phyloP scores from a whole-genome alignment of 2,797 vertebrate genomes.

The Cyclopterus lumpus region DNA sequence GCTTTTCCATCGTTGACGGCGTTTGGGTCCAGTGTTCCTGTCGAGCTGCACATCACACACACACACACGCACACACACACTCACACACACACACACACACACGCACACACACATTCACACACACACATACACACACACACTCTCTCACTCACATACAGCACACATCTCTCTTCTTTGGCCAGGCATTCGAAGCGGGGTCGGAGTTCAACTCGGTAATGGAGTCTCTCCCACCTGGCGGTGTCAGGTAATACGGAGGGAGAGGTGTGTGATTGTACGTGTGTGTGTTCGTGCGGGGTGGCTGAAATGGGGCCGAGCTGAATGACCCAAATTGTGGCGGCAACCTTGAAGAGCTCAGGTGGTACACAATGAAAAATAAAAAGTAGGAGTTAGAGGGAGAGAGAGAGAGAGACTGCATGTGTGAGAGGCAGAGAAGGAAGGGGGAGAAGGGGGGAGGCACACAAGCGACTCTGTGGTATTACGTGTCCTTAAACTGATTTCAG shows the following conservation, averaged over 20 bases:
- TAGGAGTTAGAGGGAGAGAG: slow-evolving; percentile 31
- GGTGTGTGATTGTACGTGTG: slow-evolving; percentile 1
- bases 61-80: slow-evolving; percentile 3
- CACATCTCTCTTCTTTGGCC: slow-evolving; percentile 61
- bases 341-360: slow-evolving; percentile 79
- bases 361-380: slow-evolving; percentile 63
- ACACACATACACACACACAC: slow-evolving; percentile 17
- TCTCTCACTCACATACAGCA: slow-evolving; percentile 12
- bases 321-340: slow-evolving; percentile 80
- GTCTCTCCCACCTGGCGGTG: slow-evolving; percentile 80
- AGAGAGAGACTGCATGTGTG: slow-evolving; percentile 15
- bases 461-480: slow-evolving; percentile 55
- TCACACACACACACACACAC: slow-evolving; percentile 19
- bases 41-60: too few species aligned
- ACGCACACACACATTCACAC: slow-evolving; percentile 8
- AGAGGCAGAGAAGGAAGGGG: not conserved
- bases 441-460: slow-evolving; percentile 12
- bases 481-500: slow-evolving; percentile 80
- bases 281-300: slow-evolving; percentile 38
- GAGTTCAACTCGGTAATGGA: slow-evolving; percentile 79
- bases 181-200: slow-evolving; percentile 69
- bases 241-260: slow-evolving; percentile 76
- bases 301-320: slow-evolving; percentile 73
- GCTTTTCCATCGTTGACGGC: too few species aligned
- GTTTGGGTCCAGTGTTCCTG: too few species aligned